Base-by-base conservation (phyloP, 2,888 invertebrate genomes). In the Nineta flava region DNA sequence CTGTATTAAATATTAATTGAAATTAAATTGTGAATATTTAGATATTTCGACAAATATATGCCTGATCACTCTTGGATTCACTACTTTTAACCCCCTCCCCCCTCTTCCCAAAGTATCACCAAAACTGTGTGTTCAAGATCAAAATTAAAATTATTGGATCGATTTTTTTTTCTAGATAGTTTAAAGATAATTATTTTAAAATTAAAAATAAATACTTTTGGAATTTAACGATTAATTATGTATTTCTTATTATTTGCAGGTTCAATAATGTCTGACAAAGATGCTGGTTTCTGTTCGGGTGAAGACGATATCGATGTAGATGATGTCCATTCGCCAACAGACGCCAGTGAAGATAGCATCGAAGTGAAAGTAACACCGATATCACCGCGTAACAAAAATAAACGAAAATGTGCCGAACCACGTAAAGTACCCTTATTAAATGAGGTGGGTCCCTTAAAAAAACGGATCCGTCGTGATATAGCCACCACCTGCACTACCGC, bases 261-360 rank as follows among this genome's bases (percentile, higher is more conserved):
- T 52, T 63, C 63, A 48, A 63, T 61, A 34, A 71, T 70, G 67
- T 63, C 69, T 45, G 79, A 79, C 52, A 69, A 74, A 49, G 83
- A 83, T 61, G 81, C 82, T 4, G 84, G 81, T 46, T 83, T 83
- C 64, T 83, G 81, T 54, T 83, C 82, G 1, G 82, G 81, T 2
- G 84, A 83, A 58, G 77, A 81, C 53, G 77, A 76, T 47, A 59
- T 66, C 49, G 70, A 69, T 52, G 66, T 67, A 52, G 65, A 68
- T 54, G 71, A 68, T 5, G 62, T 75, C 6, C 73, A 73, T 52
- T 78, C 77, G n/a, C 76, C 78, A 21, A 77, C 76, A 9, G 76
- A 74, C 58, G 73, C 73, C 50, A 78, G 77, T 50, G 81, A 81
- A 57, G 79, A 80, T 61, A 77, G 78, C 50, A 73, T 77, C 7